Base-by-base conservation (phyloP, 2,888 invertebrate species). In the Eustalomyia histrio region DNA sequence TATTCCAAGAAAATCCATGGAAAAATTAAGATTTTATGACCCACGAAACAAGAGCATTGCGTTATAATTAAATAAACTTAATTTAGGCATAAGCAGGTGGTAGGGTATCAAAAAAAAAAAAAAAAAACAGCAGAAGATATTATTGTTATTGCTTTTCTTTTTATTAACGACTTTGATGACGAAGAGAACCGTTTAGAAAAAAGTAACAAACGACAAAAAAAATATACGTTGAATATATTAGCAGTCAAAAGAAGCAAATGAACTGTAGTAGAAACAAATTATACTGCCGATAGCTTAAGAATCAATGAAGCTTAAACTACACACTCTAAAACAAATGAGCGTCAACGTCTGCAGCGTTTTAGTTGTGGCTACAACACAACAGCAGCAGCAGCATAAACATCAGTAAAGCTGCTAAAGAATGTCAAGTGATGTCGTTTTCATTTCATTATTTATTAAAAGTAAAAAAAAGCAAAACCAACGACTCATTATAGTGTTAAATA, bases 371-470 rank as follows among this genome's bases (percentile, higher is more conserved):
- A n/a, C n/a, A n/a, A n/a, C n/a, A n/a, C n/a, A n/a, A n/a, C n/a
- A 47, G 57, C 67, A 64, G 63, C 14, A 35, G 8, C 21, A 55
- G 35, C 39, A 21, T 9, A 8, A 43, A n/a, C 53, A 21, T 55
- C 67, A 55, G 21, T 60, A 57, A 43, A 55, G 53, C 55, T 35
- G 55, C 63, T 75, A 52, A 79, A 75, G 81, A 81, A 75, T 81
- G 78, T 81, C 81, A 81, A 81, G 78, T 79, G 67, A 78, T 78
- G 78, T 81, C 78, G 81, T 81, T 81, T 81, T 81, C 71, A 78
- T 78, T 81, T 75, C 61, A 67, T 79, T 69, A 68, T 64, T 76
- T 68, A 65, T 57, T 73, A 55, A 78, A 65, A 65, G 71, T 60
- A 16, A 71, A 78, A 63, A 33, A 61, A 61, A 64, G 18, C 9